Conservation (phyloP, 2,888 invertebrate species). For the Anaspis maculata region DNA sequence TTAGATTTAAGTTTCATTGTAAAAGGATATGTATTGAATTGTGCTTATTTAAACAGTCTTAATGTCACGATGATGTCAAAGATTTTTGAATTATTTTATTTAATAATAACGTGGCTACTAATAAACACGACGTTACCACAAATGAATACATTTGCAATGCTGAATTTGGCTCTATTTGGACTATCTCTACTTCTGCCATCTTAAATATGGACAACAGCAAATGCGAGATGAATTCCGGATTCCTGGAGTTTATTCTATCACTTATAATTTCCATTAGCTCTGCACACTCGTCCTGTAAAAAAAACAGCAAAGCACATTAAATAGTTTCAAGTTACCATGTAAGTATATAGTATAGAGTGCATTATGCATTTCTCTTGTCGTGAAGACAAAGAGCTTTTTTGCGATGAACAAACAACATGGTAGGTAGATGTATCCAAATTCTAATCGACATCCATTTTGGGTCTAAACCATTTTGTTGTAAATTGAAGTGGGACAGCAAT, state of each 20-base stretch:
- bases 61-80: slow-evolving; percentile 34
- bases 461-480: too few relatives aligned
- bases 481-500: too few relatives aligned
- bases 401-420: too few relatives aligned
- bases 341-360: too few relatives aligned
- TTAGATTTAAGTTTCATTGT: slow-evolving; percentile 29
- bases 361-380: too few relatives aligned
- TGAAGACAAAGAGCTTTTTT: too few relatives aligned
- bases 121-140: slow-evolving; percentile 17
- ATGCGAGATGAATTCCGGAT: slow-evolving; percentile 79
- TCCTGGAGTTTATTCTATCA: slow-evolving; percentile 75
- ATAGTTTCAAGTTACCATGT: too few relatives aligned
- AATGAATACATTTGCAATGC: slow-evolving; percentile 22
- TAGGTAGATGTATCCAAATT: too few relatives aligned
- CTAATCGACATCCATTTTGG: too few relatives aligned
- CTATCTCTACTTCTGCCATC: slow-evolving; percentile 85
- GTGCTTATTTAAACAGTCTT: slow-evolving; percentile 29
- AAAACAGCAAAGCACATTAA: slow-evolving; percentile 9
- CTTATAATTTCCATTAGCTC: slow-evolving; percentile 72
- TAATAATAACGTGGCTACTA: slow-evolving; percentile 22
- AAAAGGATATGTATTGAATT: slow-evolving; percentile 35
- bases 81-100: slow-evolving; percentile 22
- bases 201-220: slow-evolving; percentile 83
- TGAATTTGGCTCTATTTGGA: slow-evolving; percentile 63
- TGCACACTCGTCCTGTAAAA: slow-evolving; percentile 74